Conservation (phyloP, 2,113 vertebrate species). For the Willisornis vidua region DNA sequence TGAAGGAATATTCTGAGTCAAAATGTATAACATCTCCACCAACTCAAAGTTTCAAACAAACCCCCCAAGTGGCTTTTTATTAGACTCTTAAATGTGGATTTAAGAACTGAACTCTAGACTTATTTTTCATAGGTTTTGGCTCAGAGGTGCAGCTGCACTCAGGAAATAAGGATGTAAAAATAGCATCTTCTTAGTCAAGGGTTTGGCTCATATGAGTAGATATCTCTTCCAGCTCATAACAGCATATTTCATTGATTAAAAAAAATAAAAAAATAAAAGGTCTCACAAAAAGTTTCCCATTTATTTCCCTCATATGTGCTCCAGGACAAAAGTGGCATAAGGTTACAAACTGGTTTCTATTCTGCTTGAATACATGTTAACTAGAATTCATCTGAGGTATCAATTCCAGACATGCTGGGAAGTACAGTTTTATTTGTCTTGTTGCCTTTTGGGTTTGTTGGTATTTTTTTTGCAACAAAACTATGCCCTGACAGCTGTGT, state of each 20-base stretch:
- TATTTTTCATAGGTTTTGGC: conserved; percentile 17
- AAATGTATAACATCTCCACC: neutral
- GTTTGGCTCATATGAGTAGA: neutral
- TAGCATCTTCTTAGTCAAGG: conserved; percentile 35
- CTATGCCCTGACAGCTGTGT: neutral
- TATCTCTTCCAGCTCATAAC: conserved; percentile 5
- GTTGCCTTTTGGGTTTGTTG: neutral
- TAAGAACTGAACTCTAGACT: neutral
- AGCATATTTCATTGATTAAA: neutral
- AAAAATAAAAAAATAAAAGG: neutral
- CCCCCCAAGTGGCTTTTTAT: neutral
- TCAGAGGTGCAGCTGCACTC: conserved; percentile 2
- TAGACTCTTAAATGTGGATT: neutral
- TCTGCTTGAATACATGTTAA: neutral
- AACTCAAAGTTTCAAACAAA: neutral
- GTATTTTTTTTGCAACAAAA: neutral
- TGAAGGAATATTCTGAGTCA: neutral
- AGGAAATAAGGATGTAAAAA: conserved; percentile 53
- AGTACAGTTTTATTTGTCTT: neutral
- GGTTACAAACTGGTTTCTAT: neutral
- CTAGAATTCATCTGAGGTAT: neutral
- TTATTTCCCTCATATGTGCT: neutral
- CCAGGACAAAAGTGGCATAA: neutral
- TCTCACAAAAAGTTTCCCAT: neutral
- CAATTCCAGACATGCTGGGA: neutral